phyloP scores from a whole-genome alignment of 2,888 invertebrate genomes.

The Eilema caniola region DNA sequence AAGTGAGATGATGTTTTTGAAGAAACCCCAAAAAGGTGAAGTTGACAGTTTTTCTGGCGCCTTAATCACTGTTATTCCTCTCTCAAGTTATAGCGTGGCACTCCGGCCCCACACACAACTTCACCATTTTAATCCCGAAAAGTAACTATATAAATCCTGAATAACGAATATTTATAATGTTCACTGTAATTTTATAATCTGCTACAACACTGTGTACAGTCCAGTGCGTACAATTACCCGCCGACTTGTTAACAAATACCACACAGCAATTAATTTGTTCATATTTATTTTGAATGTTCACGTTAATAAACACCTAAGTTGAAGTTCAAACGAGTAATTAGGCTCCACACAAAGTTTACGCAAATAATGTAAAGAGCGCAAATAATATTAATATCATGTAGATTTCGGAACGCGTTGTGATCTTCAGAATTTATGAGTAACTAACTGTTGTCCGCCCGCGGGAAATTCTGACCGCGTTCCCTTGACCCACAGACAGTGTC shows the following conservation, averaged over 20 bases:
- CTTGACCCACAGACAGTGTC: too few relatives aligned
- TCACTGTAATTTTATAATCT: too few relatives aligned
- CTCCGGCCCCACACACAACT: too few relatives aligned
- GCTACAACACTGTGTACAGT: neutral
- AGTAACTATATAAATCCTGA: too few relatives aligned
- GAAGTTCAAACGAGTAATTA: slow-evolving; percentile 9
- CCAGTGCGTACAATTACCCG: neutral
- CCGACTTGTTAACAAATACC: neutral
- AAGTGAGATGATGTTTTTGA: too few relatives aligned
- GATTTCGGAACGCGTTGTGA: slow-evolving; percentile 22
- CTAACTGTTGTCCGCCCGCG: neutral
- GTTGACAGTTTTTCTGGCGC: too few relatives aligned
- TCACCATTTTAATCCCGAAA: too few relatives aligned
- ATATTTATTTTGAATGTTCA: slow-evolving; percentile 1
- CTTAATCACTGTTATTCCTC: too few relatives aligned
- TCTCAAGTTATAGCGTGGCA: too few relatives aligned
- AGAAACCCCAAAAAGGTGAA: too few relatives aligned
- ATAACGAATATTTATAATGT: too few relatives aligned
- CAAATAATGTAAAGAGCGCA: slow-evolving; percentile 14
- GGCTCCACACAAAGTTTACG: slow-evolving; percentile 10
- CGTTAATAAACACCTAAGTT: neutral
- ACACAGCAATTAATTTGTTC: neutral
- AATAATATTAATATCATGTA: slow-evolving; percentile 27
- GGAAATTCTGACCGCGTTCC: too few relatives aligned
- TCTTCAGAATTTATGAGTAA: slow-evolving; percentile 22